These are phyloP conservation scores for Cantharis rufa DNA, from an alignment of 2,888 invertebrate genomes.

Conservation along the genomic window DNA sequence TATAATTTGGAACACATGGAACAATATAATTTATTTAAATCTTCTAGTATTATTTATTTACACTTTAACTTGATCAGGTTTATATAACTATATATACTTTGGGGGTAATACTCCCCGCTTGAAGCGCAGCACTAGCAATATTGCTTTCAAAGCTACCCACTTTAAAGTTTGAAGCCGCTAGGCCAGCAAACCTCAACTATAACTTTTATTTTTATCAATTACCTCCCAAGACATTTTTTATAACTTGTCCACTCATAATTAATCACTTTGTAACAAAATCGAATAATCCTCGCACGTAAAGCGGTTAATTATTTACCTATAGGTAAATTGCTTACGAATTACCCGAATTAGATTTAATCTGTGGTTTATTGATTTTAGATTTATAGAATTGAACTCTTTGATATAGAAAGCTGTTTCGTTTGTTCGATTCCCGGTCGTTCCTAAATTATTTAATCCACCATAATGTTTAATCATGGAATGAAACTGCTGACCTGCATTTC, in stretches of 20 bases:
- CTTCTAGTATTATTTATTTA: too few relatives aligned
- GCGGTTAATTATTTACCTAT: not conserved
- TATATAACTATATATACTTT: too few relatives aligned
- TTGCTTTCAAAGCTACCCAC: too few relatives aligned
- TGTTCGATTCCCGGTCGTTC: not conserved
- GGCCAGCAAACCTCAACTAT: too few relatives aligned
- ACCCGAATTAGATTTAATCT: not conserved
- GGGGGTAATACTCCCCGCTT: too few relatives aligned
- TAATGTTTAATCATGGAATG: not conserved
- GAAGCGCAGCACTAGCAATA: too few relatives aligned
- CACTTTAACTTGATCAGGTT: too few relatives aligned
- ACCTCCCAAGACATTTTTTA: not conserved
- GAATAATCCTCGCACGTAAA: not conserved
- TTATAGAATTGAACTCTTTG: not conserved
- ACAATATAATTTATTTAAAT: too few relatives aligned
- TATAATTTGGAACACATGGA: too few relatives aligned
- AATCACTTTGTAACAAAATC: not conserved
- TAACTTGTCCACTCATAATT: not conserved
- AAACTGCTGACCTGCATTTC: not conserved
- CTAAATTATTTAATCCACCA: not conserved
- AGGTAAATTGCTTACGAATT: not conserved
- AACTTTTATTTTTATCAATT: not conserved
- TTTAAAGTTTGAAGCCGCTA: too few relatives aligned
- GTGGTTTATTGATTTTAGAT: not conserved
- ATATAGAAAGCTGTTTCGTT: too few relatives aligned